Evolutionary conservation across 1,140 invertebrate genomes (phyloP).

Genomic region (Wasmannia auropunctata): DNA sequence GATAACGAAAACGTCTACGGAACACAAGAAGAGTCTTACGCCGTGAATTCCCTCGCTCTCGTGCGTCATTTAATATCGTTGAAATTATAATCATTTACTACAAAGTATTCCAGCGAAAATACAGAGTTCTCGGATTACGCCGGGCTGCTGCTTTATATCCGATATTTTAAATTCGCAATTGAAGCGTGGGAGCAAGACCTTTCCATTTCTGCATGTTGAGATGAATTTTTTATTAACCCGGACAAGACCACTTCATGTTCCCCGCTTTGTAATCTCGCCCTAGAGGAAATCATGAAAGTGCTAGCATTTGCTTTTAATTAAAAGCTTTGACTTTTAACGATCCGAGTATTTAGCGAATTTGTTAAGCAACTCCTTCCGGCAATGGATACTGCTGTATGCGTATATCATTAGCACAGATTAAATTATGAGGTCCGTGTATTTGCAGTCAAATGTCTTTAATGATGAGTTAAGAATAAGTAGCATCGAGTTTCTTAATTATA

Average conservation of each 20-base stretch:
- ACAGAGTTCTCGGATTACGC: not conserved
- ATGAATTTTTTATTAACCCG: constrained; percentile 15
- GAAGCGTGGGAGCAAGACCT: not conserved
- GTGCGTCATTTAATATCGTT: not conserved
- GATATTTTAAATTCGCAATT: not conserved
- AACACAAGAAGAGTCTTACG: not conserved
- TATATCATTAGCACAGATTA: constrained; percentile 9
- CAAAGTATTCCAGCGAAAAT: not conserved
- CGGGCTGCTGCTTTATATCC: not conserved
- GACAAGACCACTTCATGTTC: not conserved
- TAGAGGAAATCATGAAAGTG: not conserved
- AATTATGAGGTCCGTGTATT: not conserved
- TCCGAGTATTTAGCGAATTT: constrained; percentile 16
- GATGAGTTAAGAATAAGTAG: no score
- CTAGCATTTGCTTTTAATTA: constrained; percentile 39
- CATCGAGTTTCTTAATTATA: not conserved
- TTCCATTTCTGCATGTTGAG: not conserved
- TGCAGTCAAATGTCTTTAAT: not conserved
- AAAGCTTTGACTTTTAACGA: constrained; percentile 32
- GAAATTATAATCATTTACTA: not conserved
- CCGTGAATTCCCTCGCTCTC: not conserved
- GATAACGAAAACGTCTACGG: not conserved
- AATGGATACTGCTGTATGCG: not conserved
- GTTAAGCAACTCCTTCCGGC: not conserved
- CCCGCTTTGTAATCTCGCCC: not conserved